Conservation (phyloP, 2,888 invertebrate genomes). For the Emmelina monodactyla region DNA sequence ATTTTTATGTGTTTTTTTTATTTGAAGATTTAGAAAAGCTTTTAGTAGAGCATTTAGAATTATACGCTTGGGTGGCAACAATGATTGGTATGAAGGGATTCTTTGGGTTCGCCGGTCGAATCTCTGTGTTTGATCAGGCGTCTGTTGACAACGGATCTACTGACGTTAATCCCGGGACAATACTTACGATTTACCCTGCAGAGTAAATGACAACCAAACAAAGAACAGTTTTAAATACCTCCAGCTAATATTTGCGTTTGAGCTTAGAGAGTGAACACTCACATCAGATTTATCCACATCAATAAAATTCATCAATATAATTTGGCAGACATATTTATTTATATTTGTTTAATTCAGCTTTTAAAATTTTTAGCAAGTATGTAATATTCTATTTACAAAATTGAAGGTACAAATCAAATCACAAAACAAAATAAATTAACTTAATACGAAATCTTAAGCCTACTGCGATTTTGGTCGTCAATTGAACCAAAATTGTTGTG, state of each 20-base stretch:
- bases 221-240: no score
- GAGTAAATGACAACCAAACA: constrained; percentile 31
- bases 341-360: constrained; percentile 60
- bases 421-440: constrained; percentile 54
- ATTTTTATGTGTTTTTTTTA: constrained; percentile 11
- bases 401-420: constrained; percentile 54
- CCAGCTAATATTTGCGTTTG: no score
- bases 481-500: constrained; percentile 34
- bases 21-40: constrained; percentile 26
- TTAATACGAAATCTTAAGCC: constrained; percentile 38
- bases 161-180: constrained; percentile 63
- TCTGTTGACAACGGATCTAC: constrained; percentile 62
- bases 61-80: constrained; percentile 32
- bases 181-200: constrained; percentile 41
- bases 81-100: constrained; percentile 42
- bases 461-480: constrained; percentile 50
- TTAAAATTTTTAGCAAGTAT: constrained; percentile 53
- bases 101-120: constrained; percentile 33
- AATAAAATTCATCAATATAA: no score
- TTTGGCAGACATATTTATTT: constrained; percentile 67
- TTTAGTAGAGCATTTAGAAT: constrained; percentile 38
- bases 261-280: no score
- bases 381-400: constrained; percentile 49
- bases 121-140: constrained; percentile 62
- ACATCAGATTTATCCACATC: no score